These are phyloP conservation scores for Nannobrachium achirus DNA, from an alignment of 2,113 vertebrate genomes.

Conservation along the genomic window DNA sequence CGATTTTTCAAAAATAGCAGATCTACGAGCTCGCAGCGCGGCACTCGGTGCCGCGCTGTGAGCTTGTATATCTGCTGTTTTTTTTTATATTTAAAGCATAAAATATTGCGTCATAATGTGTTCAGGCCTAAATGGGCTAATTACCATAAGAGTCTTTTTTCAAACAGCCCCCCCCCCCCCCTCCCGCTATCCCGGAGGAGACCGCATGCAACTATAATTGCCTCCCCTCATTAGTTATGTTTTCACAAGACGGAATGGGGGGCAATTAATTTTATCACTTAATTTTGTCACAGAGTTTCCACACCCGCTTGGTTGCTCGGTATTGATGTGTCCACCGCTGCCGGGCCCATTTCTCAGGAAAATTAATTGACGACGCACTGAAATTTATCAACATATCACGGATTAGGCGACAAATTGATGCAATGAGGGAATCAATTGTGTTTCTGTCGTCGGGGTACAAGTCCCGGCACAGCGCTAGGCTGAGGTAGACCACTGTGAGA, in stretches of 20 bases:
- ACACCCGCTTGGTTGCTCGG: constrained; percentile 50
- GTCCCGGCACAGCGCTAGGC: constrained; percentile 62
- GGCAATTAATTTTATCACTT: constrained; percentile 87
- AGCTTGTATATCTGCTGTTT: too few relatives aligned
- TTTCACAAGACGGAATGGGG: constrained; percentile 80
- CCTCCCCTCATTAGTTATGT: constrained; percentile 85
- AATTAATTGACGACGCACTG: constrained; percentile 85
- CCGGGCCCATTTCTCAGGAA: constrained; percentile 78
- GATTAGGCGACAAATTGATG: constrained; percentile 85
- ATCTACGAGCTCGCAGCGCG: too few relatives aligned
- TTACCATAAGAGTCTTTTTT: constrained; percentile 76
- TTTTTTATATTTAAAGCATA: too few relatives aligned
- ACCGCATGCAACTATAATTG: constrained; percentile 84
- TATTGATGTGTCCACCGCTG: constrained; percentile 77
- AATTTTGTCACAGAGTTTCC: constrained; percentile 82
- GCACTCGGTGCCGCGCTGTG: too few relatives aligned
- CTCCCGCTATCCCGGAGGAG: constrained; percentile 78
- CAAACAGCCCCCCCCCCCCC: constrained; percentile 59
- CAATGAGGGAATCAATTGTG: constrained; percentile 86
- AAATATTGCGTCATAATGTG: too few relatives aligned
- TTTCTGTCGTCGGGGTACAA: constrained; percentile 70
- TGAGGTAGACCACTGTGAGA: constrained; percentile 69
- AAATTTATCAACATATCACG: constrained; percentile 85
- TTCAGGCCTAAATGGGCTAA: too few relatives aligned
- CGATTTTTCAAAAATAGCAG: too few relatives aligned